Evolutionary conservation across 2,888 invertebrate species (phyloP).

Genomic region (Quadroppia sp.): DNA sequence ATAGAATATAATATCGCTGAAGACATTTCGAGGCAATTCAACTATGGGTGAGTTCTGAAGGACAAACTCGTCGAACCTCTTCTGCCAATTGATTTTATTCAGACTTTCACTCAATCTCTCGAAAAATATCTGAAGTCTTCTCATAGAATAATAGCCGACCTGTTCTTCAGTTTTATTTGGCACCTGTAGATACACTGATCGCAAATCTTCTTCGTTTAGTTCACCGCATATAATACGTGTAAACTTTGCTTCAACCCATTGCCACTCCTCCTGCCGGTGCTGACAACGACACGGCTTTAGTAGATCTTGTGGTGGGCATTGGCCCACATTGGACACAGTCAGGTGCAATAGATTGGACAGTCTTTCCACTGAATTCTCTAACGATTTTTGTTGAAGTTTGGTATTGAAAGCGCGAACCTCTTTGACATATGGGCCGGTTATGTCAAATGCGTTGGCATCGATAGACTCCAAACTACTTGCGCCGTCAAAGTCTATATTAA

Average conservation of each 20-base stretch:
- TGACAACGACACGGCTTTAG: slow-evolving; percentile 37
- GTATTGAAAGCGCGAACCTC: slow-evolving; percentile 41
- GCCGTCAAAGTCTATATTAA: slow-evolving; percentile 38
- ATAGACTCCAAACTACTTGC: slow-evolving; percentile 34
- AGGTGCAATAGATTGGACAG: slow-evolving; percentile 40
- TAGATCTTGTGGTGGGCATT: slow-evolving; percentile 40
- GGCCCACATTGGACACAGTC: slow-evolving; percentile 40
- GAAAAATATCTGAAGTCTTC: slow-evolving; percentile 40
- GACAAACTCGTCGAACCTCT: slow-evolving; percentile 41
- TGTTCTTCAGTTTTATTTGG: slow-evolving; percentile 39
- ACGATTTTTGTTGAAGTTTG: slow-evolving; percentile 35
- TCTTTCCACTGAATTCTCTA: slow-evolving; percentile 36
- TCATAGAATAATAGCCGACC: slow-evolving; percentile 29
- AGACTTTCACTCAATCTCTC: slow-evolving; percentile 39
- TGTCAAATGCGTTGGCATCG: slow-evolving; percentile 37
- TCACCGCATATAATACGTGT: slow-evolving; percentile 39
- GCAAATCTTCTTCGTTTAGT: slow-evolving; percentile 33
- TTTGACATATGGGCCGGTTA: slow-evolving; percentile 40
- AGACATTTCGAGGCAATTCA: slow-evolving; percentile 40
- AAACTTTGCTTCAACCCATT: slow-evolving; percentile 40
- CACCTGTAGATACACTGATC: slow-evolving; percentile 14
- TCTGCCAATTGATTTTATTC: slow-evolving; percentile 40
- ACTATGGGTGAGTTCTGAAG: slow-evolving; percentile 38
- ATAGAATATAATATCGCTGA: slow-evolving; percentile 39
- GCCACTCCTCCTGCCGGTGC: slow-evolving; percentile 38